phyloP scores from a whole-genome alignment of 2,888 invertebrate genomes.

The Drosophila greeni region DNA sequence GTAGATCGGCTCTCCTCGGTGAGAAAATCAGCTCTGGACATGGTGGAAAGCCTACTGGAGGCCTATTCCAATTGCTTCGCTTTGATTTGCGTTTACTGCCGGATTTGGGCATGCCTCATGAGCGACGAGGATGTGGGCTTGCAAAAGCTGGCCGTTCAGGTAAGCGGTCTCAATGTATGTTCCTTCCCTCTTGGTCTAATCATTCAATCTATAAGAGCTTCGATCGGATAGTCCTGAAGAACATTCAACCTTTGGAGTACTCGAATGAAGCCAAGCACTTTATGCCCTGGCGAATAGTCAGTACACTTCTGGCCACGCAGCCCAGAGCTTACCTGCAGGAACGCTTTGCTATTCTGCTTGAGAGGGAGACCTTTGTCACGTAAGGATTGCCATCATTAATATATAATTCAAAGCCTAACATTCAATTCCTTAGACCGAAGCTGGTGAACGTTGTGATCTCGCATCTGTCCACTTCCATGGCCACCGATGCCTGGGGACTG shows the following conservation, averaged over 20 bases:
- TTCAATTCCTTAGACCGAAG: conserved; percentile 59
- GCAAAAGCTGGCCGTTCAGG: conserved; percentile 73
- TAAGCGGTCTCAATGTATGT: too few relatives aligned
- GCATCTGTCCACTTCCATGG: conserved; percentile 75
- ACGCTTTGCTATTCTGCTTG: conserved; percentile 66
- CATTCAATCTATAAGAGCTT: conserved; percentile 67
- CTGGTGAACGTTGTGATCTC: conserved; percentile 75
- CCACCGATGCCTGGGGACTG: conserved; percentile 78
- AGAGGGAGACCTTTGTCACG: conserved; percentile 53
- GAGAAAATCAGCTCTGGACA: conserved; percentile 72
- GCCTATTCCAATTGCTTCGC: conserved; percentile 76
- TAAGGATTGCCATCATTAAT: conserved; percentile 17
- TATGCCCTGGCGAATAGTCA: conserved; percentile 77
- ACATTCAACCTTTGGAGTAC: conserved; percentile 75
- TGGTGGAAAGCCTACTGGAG: conserved; percentile 71
- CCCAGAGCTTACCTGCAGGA: conserved; percentile 75
- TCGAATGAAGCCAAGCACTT: conserved; percentile 76
- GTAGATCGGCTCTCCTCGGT: conserved; percentile 72
- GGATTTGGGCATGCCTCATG: conserved; percentile 75
- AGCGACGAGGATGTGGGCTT: conserved; percentile 74
- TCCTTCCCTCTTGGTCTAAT: too few relatives aligned
- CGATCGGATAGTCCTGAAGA: conserved; percentile 71
- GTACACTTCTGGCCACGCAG: conserved; percentile 71
- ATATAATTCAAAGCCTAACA: background rate
- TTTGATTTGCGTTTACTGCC: conserved; percentile 77